Evolutionary conservation across 2,797 vertebrate species (phyloP), one percentile per base, ranked within the genome.

Genomic region (Eospalax fontanierii): DNA sequence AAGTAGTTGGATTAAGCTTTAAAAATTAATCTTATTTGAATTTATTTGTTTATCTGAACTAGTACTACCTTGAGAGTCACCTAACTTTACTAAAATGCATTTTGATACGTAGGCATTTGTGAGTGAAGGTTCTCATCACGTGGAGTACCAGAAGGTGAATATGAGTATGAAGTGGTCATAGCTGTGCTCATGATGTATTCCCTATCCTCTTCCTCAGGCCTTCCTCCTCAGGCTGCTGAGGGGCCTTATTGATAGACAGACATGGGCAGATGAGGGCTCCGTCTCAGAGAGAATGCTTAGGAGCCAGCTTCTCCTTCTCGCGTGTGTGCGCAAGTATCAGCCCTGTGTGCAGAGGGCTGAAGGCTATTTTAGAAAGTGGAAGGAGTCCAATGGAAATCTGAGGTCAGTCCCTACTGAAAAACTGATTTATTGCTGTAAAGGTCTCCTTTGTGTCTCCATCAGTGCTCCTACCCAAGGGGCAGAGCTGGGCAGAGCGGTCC

Each of bases 231-330:
- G 98, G 81, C 97, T 99, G 82, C 99, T 99, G 90, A 98, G 93
- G 80, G 97, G 91, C 21, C 98, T 99, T 95, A 99, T 99, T 40
- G 99, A 99, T 71, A 97, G 54, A 3, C 99, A 99, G 98, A 94
- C 98, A 0, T 99, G 99, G 99, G 98, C 89, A 0, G 99, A 99
- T 30, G 98, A 99, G 0, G 99, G 99, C 68, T 99, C 99, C 0
- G 94, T 99, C 88, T 99, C 99, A 0, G 98, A 99, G 98, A 97
- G 99, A 40, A 88, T 99, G 96, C 98, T 99, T 35, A 98, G 99
- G 79, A 99, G 98, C 43, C 98, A 98, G 57, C 98, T 99, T 40
- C 98, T 99, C 68, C 1, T 98, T 4, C 99, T 99, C 0, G 98
- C 98, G 2, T 99, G 99, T 0, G 40, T 99, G 81, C 98, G 98